Evolutionary conservation across 2,113 vertebrate genomes (phyloP), one percentile per base, ranked within the genome.

Genomic region (Pteronura brasiliensis): DNA sequence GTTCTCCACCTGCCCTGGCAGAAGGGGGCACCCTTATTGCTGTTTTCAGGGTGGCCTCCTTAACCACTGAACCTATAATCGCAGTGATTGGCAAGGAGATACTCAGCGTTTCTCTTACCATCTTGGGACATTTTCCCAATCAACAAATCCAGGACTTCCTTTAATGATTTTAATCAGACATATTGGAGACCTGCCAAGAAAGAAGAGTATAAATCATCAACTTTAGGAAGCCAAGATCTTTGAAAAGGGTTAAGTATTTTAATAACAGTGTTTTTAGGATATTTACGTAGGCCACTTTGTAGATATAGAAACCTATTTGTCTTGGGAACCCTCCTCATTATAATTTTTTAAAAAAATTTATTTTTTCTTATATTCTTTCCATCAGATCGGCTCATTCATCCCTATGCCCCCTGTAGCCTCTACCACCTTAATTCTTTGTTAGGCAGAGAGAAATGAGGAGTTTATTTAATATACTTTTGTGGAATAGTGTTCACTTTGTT

Each of bases 91-190:
- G 13, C 31, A 83, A 67, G 44, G 23, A 65, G 59, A 76, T 61
- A 14, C 49, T 57, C 59, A n/a, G 13, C 31, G 6, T 87, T 94
- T 27, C 21, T 90, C 7, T 84, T 69, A 72, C 59, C 17, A 17
- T 39, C 61, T 83, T 34, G 42, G n/a, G 14, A 77, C 18, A 13
- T 72, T 93, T 93, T 72, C 34, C 21, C 76, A 47, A 92, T 90
- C n/a, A 94, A 55, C 5, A 92, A 61, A 86, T 95, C 27, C 89
- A 72, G 71, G 36, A 36, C 27, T 96, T 42, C 4, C 7, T 96
- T 83, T 83, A 86, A 93, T 90, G 61, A 92, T 94, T 92, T 86
- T 92, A 83, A 39, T 96, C 95, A 93, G 44, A 83, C 23, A 1
- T 92, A 18, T 55, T 92, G 61, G n/a, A 61, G 57, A 67, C 52